Conservation (phyloP, 2,888 invertebrate species). For the Trichogramma evanescens region DNA sequence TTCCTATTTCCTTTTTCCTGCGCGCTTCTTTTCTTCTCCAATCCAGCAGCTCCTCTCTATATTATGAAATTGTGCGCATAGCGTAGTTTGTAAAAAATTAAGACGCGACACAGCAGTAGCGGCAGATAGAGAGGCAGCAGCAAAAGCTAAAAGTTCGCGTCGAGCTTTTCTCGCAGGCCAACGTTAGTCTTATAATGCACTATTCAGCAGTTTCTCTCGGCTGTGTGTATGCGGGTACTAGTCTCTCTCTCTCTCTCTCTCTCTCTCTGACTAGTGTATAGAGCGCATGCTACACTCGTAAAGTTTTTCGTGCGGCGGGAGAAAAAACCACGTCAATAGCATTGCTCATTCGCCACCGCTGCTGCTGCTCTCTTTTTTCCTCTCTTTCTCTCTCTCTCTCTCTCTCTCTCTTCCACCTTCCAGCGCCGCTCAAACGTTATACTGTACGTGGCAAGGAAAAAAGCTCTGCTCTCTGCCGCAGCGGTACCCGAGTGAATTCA, state of each 20-base stretch:
- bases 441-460: too few relatives aligned
- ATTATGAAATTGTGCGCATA: not conserved
- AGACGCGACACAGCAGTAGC: not conserved
- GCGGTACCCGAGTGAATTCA: too few relatives aligned
- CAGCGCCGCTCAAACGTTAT: not conserved
- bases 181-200: not conserved
- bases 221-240: too few relatives aligned
- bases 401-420: not conserved
- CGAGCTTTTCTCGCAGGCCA: not conserved
- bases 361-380: not conserved
- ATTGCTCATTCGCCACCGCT: not conserved
- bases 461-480: too few relatives aligned
- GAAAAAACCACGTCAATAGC: not conserved
- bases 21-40: too few relatives aligned
- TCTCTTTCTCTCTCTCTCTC: not conserved
- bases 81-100: constrained; percentile 3
- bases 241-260: too few relatives aligned
- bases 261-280: too few relatives aligned
- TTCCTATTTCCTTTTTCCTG: too few relatives aligned
- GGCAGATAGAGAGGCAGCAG: too few relatives aligned
- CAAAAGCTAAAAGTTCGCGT: not conserved
- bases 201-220: not conserved
- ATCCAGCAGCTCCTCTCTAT: too few relatives aligned
- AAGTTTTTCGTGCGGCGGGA: too few relatives aligned
- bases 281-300: too few relatives aligned